These are phyloP conservation scores for Redunca redunca DNA, from an alignment of 2,113 vertebrate species.

Conservation along the genomic window DNA sequence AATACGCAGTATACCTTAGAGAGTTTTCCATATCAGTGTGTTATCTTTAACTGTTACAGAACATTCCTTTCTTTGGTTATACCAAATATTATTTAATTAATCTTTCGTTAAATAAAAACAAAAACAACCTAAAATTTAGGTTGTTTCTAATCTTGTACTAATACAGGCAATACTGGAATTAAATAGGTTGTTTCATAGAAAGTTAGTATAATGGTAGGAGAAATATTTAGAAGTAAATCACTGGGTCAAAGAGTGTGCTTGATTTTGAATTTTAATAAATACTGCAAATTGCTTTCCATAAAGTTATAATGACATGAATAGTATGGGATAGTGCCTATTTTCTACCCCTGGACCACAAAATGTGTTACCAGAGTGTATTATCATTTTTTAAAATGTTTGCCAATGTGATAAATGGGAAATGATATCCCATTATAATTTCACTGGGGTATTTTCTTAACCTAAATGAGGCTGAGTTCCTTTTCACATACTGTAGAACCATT, in stretches of 20 bases:
- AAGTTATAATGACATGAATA: not conserved
- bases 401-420: not conserved
- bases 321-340: not conserved
- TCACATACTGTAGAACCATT: not conserved
- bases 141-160: not conserved
- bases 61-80: not conserved
- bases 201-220: not conserved
- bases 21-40: not conserved
- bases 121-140: not conserved
- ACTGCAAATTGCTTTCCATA: not conserved
- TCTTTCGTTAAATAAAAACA: not conserved
- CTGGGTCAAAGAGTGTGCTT: not conserved
- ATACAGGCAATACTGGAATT: not conserved
- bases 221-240: constrained; percentile 27
- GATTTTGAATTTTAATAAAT: not conserved
- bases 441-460: not conserved
- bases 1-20: not conserved
- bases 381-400: not conserved
- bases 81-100: not conserved
- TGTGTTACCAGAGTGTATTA: not conserved
- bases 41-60: constrained; percentile 21
- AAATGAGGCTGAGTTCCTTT: not conserved
- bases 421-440: not conserved
- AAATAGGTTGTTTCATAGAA: not conserved
- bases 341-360: not conserved